Evolutionary conservation across 2,113 vertebrate species (phyloP).

Genomic region (Cottus gobio): DNA sequence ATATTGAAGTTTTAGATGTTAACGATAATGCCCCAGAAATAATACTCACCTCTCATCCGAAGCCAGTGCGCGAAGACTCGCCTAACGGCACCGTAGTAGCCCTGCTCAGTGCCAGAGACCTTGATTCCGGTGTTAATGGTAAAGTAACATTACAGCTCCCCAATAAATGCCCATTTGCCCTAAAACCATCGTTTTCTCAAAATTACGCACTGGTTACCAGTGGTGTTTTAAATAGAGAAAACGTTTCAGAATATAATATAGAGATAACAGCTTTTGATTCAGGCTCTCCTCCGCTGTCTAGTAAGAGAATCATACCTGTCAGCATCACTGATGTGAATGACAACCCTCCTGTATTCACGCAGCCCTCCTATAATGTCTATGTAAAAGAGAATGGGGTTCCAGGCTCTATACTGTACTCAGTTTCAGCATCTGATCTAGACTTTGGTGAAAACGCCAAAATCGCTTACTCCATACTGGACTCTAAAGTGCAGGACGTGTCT

Average conservation of each 20-base stretch:
- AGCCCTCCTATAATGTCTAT: constrained; percentile 83
- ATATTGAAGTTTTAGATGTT: constrained; percentile 55
- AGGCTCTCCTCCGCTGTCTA: constrained; percentile 84
- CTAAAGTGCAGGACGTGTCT: constrained; percentile 76
- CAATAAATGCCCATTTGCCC: constrained; percentile 82
- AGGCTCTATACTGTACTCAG: constrained; percentile 82
- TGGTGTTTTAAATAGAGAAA: constrained; percentile 84
- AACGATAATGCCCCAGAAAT: constrained; percentile 84
- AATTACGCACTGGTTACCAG: constrained; percentile 89
- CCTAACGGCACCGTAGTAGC: constrained; percentile 73
- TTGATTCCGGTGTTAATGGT: constrained; percentile 73
- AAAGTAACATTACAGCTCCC: constrained; percentile 78
- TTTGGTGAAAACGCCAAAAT: constrained; percentile 80
- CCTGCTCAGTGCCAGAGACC: constrained; percentile 68
- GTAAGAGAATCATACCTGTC: constrained; percentile 80
- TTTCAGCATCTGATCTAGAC: constrained; percentile 86
- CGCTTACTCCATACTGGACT: constrained; percentile 84
- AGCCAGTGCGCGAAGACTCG: constrained; percentile 66
- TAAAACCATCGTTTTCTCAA: constrained; percentile 85
- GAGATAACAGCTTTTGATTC: constrained; percentile 85
- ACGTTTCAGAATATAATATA: constrained; percentile 79
- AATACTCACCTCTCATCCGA: constrained; percentile 78
- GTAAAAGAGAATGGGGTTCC: constrained; percentile 85
- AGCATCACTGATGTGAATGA: constrained; percentile 89
- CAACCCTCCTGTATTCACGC: constrained; percentile 82